Evolutionary conservation across 2,888 invertebrate species (phyloP).

Genomic region (Pristionchus entomophagus): DNA sequence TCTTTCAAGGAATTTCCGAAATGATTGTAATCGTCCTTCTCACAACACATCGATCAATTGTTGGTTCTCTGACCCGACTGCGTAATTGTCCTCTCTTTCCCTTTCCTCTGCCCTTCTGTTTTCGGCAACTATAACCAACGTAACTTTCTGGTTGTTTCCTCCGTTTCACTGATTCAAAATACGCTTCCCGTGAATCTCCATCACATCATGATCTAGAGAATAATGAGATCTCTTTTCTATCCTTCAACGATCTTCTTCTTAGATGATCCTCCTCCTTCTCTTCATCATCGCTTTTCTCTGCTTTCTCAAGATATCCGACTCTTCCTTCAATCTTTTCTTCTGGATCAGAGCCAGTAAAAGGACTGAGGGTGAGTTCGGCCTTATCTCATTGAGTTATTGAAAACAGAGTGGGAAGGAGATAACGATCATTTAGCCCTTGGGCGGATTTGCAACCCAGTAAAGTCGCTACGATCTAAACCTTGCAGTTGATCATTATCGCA

Average conservation of each 20-base stretch:
- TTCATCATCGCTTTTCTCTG: not conserved
- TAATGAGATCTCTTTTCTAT: too few relatives aligned
- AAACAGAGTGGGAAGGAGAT: too few relatives aligned
- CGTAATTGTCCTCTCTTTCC: not conserved
- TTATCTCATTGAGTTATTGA: not conserved
- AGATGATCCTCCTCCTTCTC: constrained; percentile 6
- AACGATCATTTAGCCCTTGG: too few relatives aligned
- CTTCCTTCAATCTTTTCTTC: constrained; percentile 41
- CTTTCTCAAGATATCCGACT: constrained; percentile 41
- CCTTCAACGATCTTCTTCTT: not conserved
- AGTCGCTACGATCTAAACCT: too few relatives aligned
- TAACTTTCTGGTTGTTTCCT: too few relatives aligned
- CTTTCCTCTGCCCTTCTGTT: not conserved
- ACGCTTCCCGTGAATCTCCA: too few relatives aligned
- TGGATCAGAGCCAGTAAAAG: not conserved
- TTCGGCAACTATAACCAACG: too few relatives aligned
- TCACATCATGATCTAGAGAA: too few relatives aligned
- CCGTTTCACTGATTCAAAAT: too few relatives aligned
- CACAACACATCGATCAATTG: too few relatives aligned
- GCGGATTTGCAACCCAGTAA: too few relatives aligned
- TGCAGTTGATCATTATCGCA: not conserved
- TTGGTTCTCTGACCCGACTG: not conserved
- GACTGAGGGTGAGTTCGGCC: not conserved
- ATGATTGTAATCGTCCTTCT: not conserved
- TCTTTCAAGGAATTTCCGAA: not conserved